phyloP scores from a whole-genome alignment of 1,140 invertebrate genomes.

The Diuraphis noxia region DNA sequence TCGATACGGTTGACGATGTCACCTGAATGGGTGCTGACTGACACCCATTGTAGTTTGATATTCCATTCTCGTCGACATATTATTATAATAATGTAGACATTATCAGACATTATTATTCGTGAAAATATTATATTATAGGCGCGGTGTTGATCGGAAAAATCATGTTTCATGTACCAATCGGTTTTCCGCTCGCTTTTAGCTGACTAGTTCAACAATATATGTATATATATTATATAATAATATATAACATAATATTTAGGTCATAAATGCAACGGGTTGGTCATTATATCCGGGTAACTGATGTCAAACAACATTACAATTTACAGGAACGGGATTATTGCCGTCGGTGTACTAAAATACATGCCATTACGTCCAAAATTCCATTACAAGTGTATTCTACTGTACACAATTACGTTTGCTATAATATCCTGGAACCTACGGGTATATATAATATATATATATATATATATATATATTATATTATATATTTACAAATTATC shows the following conservation, averaged over 20 bases:
- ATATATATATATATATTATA: not conserved
- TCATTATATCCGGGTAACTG: slow-evolving; percentile 17
- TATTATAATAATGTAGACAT: no score
- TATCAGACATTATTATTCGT: not conserved
- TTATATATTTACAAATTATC: not conserved
- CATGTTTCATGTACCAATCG: not conserved
- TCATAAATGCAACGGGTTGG: slow-evolving; percentile 2
- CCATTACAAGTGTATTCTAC: slow-evolving; percentile 12
- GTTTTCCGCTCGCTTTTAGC: not conserved
- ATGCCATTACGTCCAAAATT: slow-evolving; percentile 24
- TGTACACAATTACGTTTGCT: not conserved
- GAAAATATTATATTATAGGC: not conserved
- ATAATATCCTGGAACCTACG: not conserved
- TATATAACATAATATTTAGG: not conserved
- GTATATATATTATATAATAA: no score
- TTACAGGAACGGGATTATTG: slow-evolving; percentile 25
- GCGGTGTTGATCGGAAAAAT: not conserved
- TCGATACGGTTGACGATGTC: no score
- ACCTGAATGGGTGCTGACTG: no score
- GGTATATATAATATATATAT: no score
- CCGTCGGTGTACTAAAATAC: slow-evolving; percentile 11
- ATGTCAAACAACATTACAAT: slow-evolving; percentile 34
- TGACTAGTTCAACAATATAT: not conserved
- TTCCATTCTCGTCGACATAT: no score
- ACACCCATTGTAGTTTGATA: no score